Evolutionary conservation across 2,113 vertebrate species (phyloP), one percentile per base, ranked within the genome.

Genomic region (Proterorhinus semilunaris): DNA sequence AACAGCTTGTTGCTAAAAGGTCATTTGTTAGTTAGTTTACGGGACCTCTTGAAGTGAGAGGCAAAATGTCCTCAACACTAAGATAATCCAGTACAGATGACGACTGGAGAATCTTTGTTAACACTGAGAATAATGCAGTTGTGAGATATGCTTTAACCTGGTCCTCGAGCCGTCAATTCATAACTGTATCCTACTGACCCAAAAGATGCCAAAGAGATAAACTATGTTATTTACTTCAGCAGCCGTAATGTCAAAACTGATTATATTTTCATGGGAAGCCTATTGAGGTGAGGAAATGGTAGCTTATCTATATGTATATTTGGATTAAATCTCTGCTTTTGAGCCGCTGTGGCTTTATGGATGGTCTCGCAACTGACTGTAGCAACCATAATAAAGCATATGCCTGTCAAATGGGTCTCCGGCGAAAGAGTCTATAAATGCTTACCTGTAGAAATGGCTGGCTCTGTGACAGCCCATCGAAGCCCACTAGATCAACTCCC

Each of bases 371-470:
- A 16, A 45, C 42, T 69, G 54, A 65, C 73, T 67, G 65, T 48
- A 48, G 13, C 68, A 51, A 36, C 65, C 13, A 68, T 86, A 81
- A 86, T 81, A 55, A 55, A 55, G 17, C 7, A 68, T 67, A 68
- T 78, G 36, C 64, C 66, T 78, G 79, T 73, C 78, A 76, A 65
- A 59, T 65, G 74, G 42, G 66, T 79, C 66, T 74, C 48, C 43
- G 61, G 47, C 51, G 48, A 66, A 72, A 69, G 79, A 81, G 71
- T 79, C 77, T 74, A 75, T 79, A 82, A 77, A 77, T 42, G 61
- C 73, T 48, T 75, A 48, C 68, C 69, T 78, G 68, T 66, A 74
- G 72, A 72, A 83, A 54, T 69, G 53, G 49, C 49, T 77, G 54
- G 66, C 53, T 70, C 66, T 67, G 8, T 80, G 74, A 78, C 69